Evolutionary conservation across 2,113 vertebrate species (phyloP).

Genomic region (Cyprinus carpio): DNA sequence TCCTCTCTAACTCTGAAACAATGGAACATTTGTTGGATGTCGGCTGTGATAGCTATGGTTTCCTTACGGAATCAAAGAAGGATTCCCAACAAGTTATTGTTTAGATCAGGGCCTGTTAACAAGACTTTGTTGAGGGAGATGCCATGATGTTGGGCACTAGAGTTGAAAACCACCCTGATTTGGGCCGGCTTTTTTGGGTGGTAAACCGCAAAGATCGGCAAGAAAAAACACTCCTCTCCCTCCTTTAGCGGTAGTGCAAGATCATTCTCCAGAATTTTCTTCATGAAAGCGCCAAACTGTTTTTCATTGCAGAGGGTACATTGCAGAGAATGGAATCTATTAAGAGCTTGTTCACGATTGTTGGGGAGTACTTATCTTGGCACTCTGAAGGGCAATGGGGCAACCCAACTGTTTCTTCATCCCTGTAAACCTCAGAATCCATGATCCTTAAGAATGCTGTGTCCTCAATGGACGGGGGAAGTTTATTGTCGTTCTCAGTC

Average conservation of each 20-base stretch:
- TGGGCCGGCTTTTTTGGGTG: not conserved
- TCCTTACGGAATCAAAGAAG: not conserved
- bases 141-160: not conserved
- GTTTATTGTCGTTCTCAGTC: not conserved
- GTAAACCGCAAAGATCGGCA: not conserved
- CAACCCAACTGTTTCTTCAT: constrained; percentile 34
- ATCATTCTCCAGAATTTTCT: not conserved
- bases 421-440: constrained; percentile 2
- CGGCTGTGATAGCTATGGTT: not conserved
- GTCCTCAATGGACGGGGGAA: constrained; percentile 26
- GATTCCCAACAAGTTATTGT: not conserved
- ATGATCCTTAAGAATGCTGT: constrained; percentile 5
- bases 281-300: not conserved
- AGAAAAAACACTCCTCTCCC: not conserved
- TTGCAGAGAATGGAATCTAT: not conserved
- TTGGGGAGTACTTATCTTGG: not conserved
- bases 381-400: constrained; percentile 32
- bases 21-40: constrained; percentile 13
- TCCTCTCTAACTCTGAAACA: constrained; percentile 3
- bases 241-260: not conserved
- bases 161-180: not conserved
- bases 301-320: not conserved
- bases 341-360: constrained; percentile 9
- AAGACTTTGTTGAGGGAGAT: constrained; percentile 1
- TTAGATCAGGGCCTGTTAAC: not conserved